Percentiles rank a stretch among this genome's conserved stretches.
Evolutionary conservation across 2,888 invertebrate species (phyloP).

Genomic region (Eudemis profundana): DNA sequence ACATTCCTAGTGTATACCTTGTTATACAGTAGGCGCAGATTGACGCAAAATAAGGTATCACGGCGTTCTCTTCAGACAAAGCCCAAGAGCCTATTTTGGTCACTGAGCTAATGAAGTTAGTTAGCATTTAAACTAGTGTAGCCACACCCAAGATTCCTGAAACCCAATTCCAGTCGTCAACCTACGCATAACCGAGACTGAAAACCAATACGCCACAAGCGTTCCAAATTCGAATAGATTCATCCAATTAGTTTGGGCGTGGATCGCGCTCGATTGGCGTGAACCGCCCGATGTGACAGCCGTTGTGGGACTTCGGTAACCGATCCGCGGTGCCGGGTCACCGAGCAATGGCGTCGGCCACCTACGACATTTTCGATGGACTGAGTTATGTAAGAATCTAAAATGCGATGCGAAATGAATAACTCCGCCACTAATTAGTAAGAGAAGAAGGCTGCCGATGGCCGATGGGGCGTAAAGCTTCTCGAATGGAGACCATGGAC

Average conservation of each 20-base stretch:
- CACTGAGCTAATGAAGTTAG: too few species aligned
- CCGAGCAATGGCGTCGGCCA: constrained; percentile 11
- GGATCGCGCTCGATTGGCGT: constrained; percentile 28
- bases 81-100: too few species aligned
- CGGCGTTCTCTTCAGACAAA: too few species aligned
- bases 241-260: constrained; percentile 30
- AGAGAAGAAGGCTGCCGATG: too few species aligned
- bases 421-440: too few species aligned
- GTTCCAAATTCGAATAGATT: constrained; percentile 19
- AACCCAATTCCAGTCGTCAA: constrained; percentile 1
- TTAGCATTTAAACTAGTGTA: too few species aligned
- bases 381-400: neutral
- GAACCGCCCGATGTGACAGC: constrained; percentile 11
- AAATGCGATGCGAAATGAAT: too few species aligned
- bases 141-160: constrained; percentile 26
- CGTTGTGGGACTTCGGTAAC: constrained; percentile 22
- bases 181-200: constrained; percentile 12
- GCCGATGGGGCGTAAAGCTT: too few species aligned
- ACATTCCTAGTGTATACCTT: too few species aligned
- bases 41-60: too few species aligned
- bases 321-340: constrained; percentile 6
- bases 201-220: constrained; percentile 24
- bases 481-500: too few species aligned
- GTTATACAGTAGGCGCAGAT: too few species aligned
- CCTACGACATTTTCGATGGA: neutral